These are phyloP conservation scores for Mamestra brassicae DNA, from an alignment of 2,888 invertebrate species.

Conservation along the genomic window DNA sequence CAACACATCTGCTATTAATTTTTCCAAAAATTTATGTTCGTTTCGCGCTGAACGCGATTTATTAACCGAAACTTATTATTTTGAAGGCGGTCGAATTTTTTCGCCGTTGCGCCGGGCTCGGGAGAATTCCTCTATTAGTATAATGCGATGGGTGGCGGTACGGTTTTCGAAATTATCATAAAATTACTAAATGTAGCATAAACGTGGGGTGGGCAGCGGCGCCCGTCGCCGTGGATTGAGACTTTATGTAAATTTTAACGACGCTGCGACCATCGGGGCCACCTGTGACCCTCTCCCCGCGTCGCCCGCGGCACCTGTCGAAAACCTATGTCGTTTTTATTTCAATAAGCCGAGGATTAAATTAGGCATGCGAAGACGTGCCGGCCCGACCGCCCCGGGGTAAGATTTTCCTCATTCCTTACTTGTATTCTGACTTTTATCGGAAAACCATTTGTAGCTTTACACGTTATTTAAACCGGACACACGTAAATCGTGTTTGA, in stretches of 20 bases:
- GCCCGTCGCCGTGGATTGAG: conserved; percentile 89
- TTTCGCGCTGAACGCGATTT: conserved; percentile 86
- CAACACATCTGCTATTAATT: conserved; percentile 90
- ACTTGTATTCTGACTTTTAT: conserved; percentile 68
- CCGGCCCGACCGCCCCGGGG: conserved; percentile 69
- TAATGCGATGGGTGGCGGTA: conserved; percentile 91
- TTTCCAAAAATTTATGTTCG: conserved; percentile 85
- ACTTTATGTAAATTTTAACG: conserved; percentile 91
- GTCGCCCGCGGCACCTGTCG: conserved; percentile 87
- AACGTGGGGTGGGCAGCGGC: conserved; percentile 89
- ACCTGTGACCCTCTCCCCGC: conserved; percentile 86
- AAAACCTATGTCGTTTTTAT: conserved; percentile 91
- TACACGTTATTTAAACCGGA: conserved; percentile 63
- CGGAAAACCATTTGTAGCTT: conserved; percentile 68
- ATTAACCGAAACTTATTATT: conserved; percentile 89
- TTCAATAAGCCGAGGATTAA: conserved; percentile 90
- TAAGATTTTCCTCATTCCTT: conserved; percentile 77
- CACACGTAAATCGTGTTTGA: conserved; percentile 64
- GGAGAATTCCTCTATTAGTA: conserved; percentile 89
- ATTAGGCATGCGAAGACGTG: conserved; percentile 88
- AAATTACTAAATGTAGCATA: conserved; percentile 91
- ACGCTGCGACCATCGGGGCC: conserved; percentile 90
- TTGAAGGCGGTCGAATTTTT: conserved; percentile 85
- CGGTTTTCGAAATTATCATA: conserved; percentile 91
- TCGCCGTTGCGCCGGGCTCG: conserved; percentile 77